A percentile compares a stretch with the other conserved stretches of the same genome.
Evolutionary conservation across 2,113 vertebrate genomes (phyloP).

Genomic region (Macrotus californicus): DNA sequence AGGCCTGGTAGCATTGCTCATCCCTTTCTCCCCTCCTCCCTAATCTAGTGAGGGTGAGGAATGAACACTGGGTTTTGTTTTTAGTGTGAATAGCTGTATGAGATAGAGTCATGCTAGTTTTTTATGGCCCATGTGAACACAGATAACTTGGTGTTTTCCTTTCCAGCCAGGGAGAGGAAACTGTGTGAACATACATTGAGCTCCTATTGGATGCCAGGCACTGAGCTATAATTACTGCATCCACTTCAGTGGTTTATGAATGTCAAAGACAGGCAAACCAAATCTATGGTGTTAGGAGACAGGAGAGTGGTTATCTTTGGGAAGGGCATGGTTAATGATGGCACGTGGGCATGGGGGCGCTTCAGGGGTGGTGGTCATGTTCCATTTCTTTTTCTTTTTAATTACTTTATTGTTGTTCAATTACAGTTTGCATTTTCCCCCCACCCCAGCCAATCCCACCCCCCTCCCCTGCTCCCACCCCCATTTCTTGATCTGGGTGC

Average conservation of each 20-base stretch:
- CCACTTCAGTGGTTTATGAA: background rate
- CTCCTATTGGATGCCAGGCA: background rate
- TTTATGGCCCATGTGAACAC: background rate
- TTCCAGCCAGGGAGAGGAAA: background rate
- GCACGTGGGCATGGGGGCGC: too few relatives aligned
- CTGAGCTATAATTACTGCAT: background rate
- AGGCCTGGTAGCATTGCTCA: background rate
- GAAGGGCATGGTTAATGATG: background rate
- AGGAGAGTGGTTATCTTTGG: background rate
- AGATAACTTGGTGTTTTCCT: background rate
- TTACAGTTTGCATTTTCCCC: too few relatives aligned
- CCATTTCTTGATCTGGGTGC: background rate
- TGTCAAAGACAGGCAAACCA: background rate
- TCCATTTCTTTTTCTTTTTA: too few relatives aligned
- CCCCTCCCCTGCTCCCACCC: too few relatives aligned
- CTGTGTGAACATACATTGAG: background rate
- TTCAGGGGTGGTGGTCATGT: background rate
- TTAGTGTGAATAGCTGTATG: background rate
- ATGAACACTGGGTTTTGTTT: background rate
- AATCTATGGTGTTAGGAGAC: background rate
- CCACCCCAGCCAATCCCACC: too few relatives aligned
- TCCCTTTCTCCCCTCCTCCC: background rate
- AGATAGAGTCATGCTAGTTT: background rate
- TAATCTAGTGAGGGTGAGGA: background rate
- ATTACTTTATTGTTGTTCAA: too few relatives aligned